Evolutionary conservation across 2,888 invertebrate genomes (phyloP), one percentile per base, ranked within the genome.

Genomic region (Drosophila antonietae): DNA sequence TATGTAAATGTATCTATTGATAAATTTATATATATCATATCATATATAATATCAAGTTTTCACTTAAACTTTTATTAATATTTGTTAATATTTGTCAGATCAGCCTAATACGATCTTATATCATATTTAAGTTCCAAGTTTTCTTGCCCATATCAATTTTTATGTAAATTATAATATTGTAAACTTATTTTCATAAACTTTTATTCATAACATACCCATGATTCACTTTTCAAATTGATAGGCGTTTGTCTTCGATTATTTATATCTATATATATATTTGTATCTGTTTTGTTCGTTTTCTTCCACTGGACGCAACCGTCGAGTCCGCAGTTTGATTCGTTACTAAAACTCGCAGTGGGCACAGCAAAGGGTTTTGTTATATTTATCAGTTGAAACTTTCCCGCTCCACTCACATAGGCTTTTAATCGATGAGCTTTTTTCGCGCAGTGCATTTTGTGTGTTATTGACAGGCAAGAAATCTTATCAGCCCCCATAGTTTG

Each of bases 121-220:
- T 47, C 23, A 31, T n/a, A 31, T n/a, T n/a, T 14, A n/a, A n/a
- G 8, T 28, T 8, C 1, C 15, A 47, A 14, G 14, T 7, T 18
- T 46, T 23, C 3, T 46, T 46, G n/a, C 31, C 8, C n/a, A n/a
- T 5, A n/a, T n/a, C n/a, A 31, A 28, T 31, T 49, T 10, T 5
- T n/a, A 9, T 10, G n/a, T 15, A 7, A 4, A 2, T 20, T 20
- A 20, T 20, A 20, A 49, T 18, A 7, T 18, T 18, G 15, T 53
- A 1, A 46, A 18, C 49, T 49, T 59, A 52, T 46, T n/a, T 33
- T 20, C 31, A 41, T 41, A 14, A 2, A 28, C 14, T 28, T n/a
- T n/a, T 41, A 41, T 47, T n/a, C 20, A 41, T 15, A 46, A 75
- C 79, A 58, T 61, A 77, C 77, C 77, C 77, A 77, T 77, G 79